phyloP scores from a whole-genome alignment of 2,797 vertebrate species.

The Leuciscus waleckii region DNA sequence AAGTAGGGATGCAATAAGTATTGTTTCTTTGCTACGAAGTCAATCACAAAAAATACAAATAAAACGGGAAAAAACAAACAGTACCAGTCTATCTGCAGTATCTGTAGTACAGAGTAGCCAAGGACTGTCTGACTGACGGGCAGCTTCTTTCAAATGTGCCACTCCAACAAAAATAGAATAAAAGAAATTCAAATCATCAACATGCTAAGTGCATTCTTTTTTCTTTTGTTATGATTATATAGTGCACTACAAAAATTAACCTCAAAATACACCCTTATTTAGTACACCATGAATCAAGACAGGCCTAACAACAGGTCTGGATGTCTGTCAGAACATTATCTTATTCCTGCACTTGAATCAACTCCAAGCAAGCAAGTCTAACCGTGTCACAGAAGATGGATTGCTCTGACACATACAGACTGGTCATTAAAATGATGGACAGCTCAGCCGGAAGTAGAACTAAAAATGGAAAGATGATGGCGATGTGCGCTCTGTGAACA shows the following conservation, averaged over 20 bases:
- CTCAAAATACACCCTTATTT: constrained; percentile 12
- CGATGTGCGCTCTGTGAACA: constrained; percentile 24
- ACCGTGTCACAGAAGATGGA: constrained; percentile 67
- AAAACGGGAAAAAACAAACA: neutral
- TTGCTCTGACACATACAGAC: constrained; percentile 69
- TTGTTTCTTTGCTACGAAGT: neutral
- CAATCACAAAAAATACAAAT: no score
- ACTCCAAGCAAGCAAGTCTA: constrained; percentile 61
- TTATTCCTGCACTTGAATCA: constrained; percentile 66
- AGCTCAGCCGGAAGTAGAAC: constrained; percentile 59
- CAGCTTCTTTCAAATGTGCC: neutral
- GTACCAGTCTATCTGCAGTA: neutral
- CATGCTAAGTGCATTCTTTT: neutral
- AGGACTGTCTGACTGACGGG: neutral
- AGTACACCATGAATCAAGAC: constrained; percentile 12
- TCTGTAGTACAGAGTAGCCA: neutral
- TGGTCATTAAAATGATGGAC: constrained; percentile 70
- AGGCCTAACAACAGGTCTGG: constrained; percentile 45
- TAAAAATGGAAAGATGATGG: constrained; percentile 50
- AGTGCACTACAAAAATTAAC: constrained; percentile 2
- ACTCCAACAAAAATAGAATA: neutral
- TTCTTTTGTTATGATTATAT: neutral
- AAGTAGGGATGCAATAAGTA: neutral
- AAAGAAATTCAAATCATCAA: neutral
- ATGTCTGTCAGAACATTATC: constrained; percentile 56